Conservation (phyloP, 2,113 vertebrate species). For the Aspiorhynchus laticeps region DNA sequence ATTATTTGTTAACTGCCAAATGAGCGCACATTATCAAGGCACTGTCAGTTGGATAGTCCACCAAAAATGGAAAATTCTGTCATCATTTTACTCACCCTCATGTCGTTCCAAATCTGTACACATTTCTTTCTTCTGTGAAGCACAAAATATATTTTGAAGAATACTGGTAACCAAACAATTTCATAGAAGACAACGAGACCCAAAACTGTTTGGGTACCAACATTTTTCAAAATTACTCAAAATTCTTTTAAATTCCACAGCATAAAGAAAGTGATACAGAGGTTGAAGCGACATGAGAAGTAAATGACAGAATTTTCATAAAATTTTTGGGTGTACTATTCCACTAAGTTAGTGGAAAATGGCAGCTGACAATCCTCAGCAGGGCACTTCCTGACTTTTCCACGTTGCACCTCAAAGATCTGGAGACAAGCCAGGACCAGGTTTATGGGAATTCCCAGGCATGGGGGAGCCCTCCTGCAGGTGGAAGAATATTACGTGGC, state of each 20-base stretch:
- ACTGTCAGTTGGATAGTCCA: neutral
- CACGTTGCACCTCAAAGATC: slow-evolving; percentile 57
- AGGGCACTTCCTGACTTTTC: slow-evolving; percentile 64
- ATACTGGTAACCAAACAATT: neutral
- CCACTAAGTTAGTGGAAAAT: slow-evolving; percentile 28
- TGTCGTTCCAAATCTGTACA: neutral
- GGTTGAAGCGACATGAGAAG: neutral
- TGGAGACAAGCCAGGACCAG: slow-evolving; percentile 67
- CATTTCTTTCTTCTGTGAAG: neutral
- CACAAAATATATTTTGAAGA: neutral
- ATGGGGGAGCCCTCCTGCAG: slow-evolving; percentile 56
- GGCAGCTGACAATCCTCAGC: slow-evolving; percentile 63
- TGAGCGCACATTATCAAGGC: slow-evolving; percentile 45
- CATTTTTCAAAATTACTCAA: too few species aligned
- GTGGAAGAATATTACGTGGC: neutral
- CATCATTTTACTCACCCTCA: neutral
- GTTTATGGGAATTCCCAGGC: slow-evolving; percentile 71
- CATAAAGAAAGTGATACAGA: too few species aligned
- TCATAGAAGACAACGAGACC: neutral
- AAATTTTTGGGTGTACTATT: neutral
- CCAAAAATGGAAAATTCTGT: neutral
- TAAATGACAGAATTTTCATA: neutral
- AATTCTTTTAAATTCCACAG: too few species aligned
- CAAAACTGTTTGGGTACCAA: too few species aligned
- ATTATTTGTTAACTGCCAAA: slow-evolving; percentile 60